Percentiles rank a stretch among this genome's conserved stretches.
These are phyloP conservation scores for Noctua comes DNA, from an alignment of 2,888 invertebrate genomes.

Conservation along the genomic window DNA sequence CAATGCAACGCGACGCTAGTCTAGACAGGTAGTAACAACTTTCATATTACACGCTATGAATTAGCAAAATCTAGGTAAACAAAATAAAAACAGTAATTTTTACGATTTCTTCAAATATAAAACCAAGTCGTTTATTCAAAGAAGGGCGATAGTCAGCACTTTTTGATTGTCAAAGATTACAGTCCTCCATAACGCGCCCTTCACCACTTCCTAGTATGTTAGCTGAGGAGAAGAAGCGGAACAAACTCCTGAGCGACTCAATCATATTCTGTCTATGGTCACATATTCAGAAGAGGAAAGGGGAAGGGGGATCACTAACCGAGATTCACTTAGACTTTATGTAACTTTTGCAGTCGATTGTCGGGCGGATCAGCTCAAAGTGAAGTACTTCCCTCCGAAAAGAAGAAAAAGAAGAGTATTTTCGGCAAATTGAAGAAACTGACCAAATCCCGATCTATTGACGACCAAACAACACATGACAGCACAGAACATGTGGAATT, in stretches of 20 bases:
- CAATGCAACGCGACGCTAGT: conserved; percentile 93
- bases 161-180: background rate
- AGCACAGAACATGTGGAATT: conserved; percentile 84
- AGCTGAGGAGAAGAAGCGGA: background rate
- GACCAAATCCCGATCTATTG: conserved; percentile 95
- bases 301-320: background rate
- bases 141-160: background rate
- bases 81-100: background rate
- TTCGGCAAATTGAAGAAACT: conserved; percentile 96
- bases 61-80: background rate
- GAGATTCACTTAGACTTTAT: too few relatives aligned
- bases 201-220: background rate
- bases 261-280: background rate
- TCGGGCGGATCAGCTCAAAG: conserved; percentile 96
- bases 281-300: background rate
- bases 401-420: conserved; percentile 95
- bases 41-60: background rate
- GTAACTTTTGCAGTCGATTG: conserved; percentile 90
- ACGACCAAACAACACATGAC: conserved; percentile 89
- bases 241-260: background rate
- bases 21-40: conserved; percentile 91
- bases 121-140: background rate
- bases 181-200: background rate
- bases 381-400: conserved; percentile 93
- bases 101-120: background rate